Conservation (phyloP, 1,140 invertebrate genomes). For the Acromyrmex heyeri region DNA sequence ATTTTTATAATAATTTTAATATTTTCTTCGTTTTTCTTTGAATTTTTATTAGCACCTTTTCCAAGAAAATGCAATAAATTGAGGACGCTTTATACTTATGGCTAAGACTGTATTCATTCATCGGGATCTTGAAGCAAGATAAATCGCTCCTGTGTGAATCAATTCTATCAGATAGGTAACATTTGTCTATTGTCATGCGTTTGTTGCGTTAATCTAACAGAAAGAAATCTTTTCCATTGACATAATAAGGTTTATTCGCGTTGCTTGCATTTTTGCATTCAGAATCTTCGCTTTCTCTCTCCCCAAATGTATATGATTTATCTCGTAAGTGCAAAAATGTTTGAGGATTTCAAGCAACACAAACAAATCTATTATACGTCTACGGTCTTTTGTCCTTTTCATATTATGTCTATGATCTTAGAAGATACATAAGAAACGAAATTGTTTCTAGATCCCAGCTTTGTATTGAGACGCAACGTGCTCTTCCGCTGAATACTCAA, state of each 20-base stretch:
- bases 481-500: background rate
- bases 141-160: background rate
- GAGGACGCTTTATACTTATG: no score
- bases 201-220: slow-evolving; percentile 15
- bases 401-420: background rate
- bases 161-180: slow-evolving; percentile 13
- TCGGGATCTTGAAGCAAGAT: slow-evolving; percentile 9
- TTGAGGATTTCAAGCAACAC: no score
- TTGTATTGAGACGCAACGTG: slow-evolving; percentile 9
- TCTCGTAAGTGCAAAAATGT: no score
- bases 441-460: slow-evolving; percentile 16
- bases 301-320: no score
- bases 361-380: background rate
- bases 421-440: background rate
- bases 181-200: slow-evolving; percentile 43
- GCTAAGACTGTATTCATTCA: background rate
- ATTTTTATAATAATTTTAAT: no score
- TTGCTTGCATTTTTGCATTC: no score
- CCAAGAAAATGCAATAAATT: no score
- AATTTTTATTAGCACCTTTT: no score
- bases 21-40: no score
- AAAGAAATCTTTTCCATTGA: slow-evolving; percentile 10
- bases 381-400: background rate
- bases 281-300: no score
- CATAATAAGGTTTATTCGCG: background rate